Evolutionary conservation across 2,888 invertebrate genomes (phyloP).

Genomic region (Xanthostigma xanthostigma): DNA sequence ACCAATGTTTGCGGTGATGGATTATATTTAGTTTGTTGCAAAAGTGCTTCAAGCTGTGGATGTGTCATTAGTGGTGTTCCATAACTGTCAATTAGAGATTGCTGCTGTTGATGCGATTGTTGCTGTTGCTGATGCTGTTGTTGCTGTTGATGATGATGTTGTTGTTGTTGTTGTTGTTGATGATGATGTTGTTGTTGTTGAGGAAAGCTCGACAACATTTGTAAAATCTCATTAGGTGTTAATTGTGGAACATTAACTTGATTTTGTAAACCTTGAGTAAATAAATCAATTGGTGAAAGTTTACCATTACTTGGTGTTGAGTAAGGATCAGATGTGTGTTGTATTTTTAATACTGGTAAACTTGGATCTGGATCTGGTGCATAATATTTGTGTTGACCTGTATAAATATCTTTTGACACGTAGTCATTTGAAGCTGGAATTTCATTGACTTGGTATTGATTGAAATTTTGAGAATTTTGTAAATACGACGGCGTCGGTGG

Average conservation of each 20-base stretch:
- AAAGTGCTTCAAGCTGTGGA: slow-evolving; percentile 27
- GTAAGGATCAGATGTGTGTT: slow-evolving; percentile 26
- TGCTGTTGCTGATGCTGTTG: slow-evolving; percentile 8
- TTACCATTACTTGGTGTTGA: slow-evolving; percentile 30
- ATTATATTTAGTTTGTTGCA: slow-evolving; percentile 26
- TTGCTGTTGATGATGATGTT: slow-evolving; percentile 12
- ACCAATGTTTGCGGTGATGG: slow-evolving; percentile 25
- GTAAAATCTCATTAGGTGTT: slow-evolving; percentile 13
- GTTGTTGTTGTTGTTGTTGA: slow-evolving; percentile 13
- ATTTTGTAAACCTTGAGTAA: slow-evolving; percentile 16
- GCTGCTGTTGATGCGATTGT: slow-evolving; percentile 10
- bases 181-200: slow-evolving; percentile 20
- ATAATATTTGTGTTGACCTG: slow-evolving; percentile 29
- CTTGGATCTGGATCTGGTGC: slow-evolving; percentile 36
- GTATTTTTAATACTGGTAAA: slow-evolving; percentile 26
- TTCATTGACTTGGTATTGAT: slow-evolving; percentile 38
- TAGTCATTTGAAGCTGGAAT: slow-evolving; percentile 28
- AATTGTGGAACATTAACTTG: neutral
- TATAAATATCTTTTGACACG: slow-evolving; percentile 25
- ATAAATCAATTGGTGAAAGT: slow-evolving; percentile 24
- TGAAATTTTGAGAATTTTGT: slow-evolving; percentile 6
- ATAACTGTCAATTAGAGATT: slow-evolving; percentile 29
- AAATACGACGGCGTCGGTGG: slow-evolving; percentile 12
- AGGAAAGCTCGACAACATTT: slow-evolving; percentile 29
- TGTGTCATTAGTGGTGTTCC: slow-evolving; percentile 30